Evolutionary conservation across 2,797 vertebrate genomes (phyloP).

Genomic region (Lerista edwardsae): DNA sequence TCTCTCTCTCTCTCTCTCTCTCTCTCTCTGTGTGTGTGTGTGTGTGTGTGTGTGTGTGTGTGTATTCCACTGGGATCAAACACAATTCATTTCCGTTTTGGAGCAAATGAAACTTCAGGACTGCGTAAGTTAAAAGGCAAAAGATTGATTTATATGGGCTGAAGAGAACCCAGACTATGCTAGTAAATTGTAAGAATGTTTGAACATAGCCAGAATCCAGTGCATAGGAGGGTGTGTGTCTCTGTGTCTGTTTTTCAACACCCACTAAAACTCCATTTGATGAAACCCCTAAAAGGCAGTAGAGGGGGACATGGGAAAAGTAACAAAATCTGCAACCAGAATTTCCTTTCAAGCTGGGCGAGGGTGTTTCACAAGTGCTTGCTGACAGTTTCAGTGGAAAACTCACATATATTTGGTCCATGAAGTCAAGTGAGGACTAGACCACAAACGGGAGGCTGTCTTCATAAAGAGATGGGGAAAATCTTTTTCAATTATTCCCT

Average conservation of each 20-base stretch:
- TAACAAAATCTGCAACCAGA: background rate
- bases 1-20: too few relatives aligned
- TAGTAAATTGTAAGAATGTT: background rate
- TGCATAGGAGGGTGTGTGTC: background rate
- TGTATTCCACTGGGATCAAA: background rate
- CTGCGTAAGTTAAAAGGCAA: background rate
- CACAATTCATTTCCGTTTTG: background rate
- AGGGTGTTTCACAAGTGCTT: background rate
- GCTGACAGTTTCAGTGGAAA: background rate
- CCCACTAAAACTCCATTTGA: background rate
- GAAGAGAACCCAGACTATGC: background rate
- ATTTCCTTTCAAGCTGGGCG: background rate
- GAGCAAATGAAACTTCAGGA: background rate
- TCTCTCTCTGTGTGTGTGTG: too few relatives aligned
- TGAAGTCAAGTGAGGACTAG: background rate
- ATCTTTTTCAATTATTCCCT: background rate
- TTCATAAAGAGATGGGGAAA: background rate
- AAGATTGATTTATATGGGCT: background rate
- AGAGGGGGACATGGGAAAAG: too few relatives aligned
- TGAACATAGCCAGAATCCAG: background rate
- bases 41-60: too few relatives aligned
- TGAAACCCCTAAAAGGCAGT: background rate
- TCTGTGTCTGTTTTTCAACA: background rate
- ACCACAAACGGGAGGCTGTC: background rate
- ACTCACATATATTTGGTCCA: background rate